Conservation (phyloP, 2,888 invertebrate species). For the Rhopalosiphum nymphaeae region DNA sequence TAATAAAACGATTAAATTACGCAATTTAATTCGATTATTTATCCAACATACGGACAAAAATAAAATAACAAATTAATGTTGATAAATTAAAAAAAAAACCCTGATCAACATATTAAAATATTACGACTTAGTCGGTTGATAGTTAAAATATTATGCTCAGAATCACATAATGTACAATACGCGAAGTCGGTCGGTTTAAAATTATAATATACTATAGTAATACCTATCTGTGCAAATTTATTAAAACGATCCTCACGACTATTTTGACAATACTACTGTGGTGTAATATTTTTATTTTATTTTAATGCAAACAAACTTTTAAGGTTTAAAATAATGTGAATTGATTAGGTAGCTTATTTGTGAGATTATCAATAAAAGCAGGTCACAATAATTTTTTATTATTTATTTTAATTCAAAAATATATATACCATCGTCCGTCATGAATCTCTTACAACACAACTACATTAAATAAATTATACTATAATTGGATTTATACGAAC, state of each 20-base stretch:
- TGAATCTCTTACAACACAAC: not conserved
- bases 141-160: not conserved
- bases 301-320: constrained; percentile 8
- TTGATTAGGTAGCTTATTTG: constrained; percentile 1
- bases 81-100: not conserved
- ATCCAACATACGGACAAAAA: not conserved
- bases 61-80: not conserved
- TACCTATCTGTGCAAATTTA: not conserved
- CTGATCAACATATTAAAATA: not conserved
- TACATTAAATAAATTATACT: not conserved
- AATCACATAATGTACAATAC: not conserved
- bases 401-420: not conserved
- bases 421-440: not conserved
- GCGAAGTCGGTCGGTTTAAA: not conserved
- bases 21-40: not conserved
- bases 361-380: constrained; percentile 15
- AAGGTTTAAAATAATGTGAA: not conserved
- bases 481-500: constrained; percentile 45
- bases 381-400: constrained; percentile 26
- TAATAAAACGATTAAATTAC: constrained; percentile 12
- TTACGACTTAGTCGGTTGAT: not conserved
- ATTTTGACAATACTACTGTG: not conserved
- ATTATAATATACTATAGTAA: too few relatives aligned
- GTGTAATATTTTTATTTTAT: not conserved
- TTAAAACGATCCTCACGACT: not conserved